Percentiles rank a stretch among this genome's conserved stretches.
phyloP scores from a whole-genome alignment of 2,888 invertebrate species.

The Acanthosoma haemorrhoidale region DNA sequence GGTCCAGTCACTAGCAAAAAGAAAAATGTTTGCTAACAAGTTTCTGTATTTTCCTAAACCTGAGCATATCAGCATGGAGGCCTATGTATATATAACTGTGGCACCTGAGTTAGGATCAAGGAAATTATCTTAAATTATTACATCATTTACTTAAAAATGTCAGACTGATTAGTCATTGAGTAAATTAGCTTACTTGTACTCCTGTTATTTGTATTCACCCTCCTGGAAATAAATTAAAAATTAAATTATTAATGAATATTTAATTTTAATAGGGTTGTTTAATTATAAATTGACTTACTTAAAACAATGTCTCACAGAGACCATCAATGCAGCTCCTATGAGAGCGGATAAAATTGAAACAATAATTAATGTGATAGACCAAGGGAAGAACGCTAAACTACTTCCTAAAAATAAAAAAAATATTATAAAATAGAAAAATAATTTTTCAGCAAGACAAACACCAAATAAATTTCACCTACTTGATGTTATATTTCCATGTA shows the following conservation, averaged over 20 bases:
- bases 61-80: no score
- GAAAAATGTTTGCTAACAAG: no score
- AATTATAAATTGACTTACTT: constrained; percentile 49
- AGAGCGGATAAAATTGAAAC: constrained; percentile 65
- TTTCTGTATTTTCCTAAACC: no score
- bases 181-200: constrained; percentile 27
- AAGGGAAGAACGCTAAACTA: constrained; percentile 49
- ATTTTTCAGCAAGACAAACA: background rate
- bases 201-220: constrained; percentile 31
- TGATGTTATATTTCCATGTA: constrained; percentile 21
- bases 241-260: constrained; percentile 24
- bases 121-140: no score
- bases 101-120: no score
- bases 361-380: constrained; percentile 64
- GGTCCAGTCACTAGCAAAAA: no score
- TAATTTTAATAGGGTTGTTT: background rate
- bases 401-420: constrained; percentile 27
- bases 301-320: constrained; percentile 62
- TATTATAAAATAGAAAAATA: background rate
- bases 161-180: no score
- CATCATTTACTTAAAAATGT: no score
- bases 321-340: constrained; percentile 66
- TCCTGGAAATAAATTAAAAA: constrained; percentile 32
- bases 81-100: no score
- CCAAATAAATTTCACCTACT: background rate